Evolutionary conservation across 1,140 invertebrate genomes (phyloP).

Genomic region (Nixonia krombeini): DNA sequence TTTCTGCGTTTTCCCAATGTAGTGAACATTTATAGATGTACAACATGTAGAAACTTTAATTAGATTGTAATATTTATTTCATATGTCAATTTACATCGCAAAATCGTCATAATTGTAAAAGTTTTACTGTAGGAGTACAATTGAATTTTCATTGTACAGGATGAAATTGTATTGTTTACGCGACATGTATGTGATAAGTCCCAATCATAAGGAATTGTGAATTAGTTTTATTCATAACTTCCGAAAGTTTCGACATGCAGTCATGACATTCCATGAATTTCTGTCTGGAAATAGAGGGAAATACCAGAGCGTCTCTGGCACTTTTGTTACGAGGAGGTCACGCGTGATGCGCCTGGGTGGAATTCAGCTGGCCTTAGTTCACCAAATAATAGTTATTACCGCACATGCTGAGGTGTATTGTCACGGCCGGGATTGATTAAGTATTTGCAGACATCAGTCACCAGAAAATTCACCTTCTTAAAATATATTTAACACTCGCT

Average conservation of each 20-base stretch:
- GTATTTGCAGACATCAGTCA: slow-evolving; percentile 8
- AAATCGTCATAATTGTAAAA: too few relatives aligned
- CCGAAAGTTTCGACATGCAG: slow-evolving; percentile 34
- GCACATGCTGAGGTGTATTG: slow-evolving; percentile 43
- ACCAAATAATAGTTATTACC: slow-evolving; percentile 51
- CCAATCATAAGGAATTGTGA: slow-evolving; percentile 19
- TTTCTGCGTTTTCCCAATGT: too few relatives aligned
- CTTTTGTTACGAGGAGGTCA: slow-evolving; percentile 50
- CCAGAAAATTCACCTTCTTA: neutral
- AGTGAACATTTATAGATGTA: too few relatives aligned
- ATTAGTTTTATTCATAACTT: slow-evolving; percentile 42
- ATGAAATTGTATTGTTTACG: too few relatives aligned
- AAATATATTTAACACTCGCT: too few relatives aligned
- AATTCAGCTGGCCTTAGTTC: slow-evolving; percentile 47
- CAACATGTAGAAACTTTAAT: too few relatives aligned
- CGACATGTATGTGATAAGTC: slow-evolving; percentile 18
- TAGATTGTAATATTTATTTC: too few relatives aligned
- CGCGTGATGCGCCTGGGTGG: slow-evolving; percentile 46
- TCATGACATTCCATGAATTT: slow-evolving; percentile 38
- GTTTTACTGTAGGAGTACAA: too few relatives aligned
- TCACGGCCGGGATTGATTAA: slow-evolving; percentile 40
- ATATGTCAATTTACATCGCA: too few relatives aligned
- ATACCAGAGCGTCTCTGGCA: slow-evolving; percentile 45
- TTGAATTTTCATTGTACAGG: too few relatives aligned
- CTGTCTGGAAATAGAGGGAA: slow-evolving; percentile 42